A percentile compares a stretch with the other conserved stretches of the same genome.
phyloP scores from a whole-genome alignment of 23 tunicate species.

The Phallusia fumigata region DNA sequence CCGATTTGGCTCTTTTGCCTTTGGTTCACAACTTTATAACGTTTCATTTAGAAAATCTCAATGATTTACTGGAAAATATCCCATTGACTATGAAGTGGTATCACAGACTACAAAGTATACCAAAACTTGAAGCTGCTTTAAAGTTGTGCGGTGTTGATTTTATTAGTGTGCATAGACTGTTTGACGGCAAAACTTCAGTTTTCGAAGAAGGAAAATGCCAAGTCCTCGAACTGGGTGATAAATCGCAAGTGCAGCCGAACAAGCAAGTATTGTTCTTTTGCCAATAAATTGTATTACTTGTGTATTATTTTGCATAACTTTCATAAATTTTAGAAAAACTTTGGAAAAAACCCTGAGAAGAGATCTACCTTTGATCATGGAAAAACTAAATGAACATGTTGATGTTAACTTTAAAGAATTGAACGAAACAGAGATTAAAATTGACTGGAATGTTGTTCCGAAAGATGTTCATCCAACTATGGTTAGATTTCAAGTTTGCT shows the following conservation, averaged over 20 bases:
- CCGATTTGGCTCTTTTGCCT: constrained; percentile 80
- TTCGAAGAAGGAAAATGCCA: constrained; percentile 37
- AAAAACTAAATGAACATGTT: constrained; percentile 17
- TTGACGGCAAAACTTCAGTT: not conserved
- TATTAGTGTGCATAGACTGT: not conserved
- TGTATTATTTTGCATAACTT: not conserved
- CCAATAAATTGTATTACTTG: not conserved
- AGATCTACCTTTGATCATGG: constrained; percentile 54
- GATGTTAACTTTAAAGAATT: constrained; percentile 28
- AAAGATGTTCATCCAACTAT: constrained; percentile 61
- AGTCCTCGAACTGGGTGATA: constrained; percentile 26
- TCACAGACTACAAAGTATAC: constrained; percentile 24
- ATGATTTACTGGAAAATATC: not conserved
- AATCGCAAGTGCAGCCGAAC: not conserved
- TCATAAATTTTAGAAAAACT: constrained; percentile 13
- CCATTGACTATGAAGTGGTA: constrained; percentile 74
- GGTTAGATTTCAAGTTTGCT: constrained; percentile 32
- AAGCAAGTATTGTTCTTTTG: not conserved
- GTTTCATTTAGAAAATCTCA: not conserved
- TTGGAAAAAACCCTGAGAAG: constrained; percentile 65
- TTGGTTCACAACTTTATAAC: constrained; percentile 54
- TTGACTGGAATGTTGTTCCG: constrained; percentile 61
- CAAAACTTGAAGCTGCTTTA: constrained; percentile 29
- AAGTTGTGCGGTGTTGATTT: constrained; percentile 28
- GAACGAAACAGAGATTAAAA: constrained; percentile 17